Conservation (phyloP, 2,888 invertebrate species). For the Caenorhabditis doughertyi region DNA sequence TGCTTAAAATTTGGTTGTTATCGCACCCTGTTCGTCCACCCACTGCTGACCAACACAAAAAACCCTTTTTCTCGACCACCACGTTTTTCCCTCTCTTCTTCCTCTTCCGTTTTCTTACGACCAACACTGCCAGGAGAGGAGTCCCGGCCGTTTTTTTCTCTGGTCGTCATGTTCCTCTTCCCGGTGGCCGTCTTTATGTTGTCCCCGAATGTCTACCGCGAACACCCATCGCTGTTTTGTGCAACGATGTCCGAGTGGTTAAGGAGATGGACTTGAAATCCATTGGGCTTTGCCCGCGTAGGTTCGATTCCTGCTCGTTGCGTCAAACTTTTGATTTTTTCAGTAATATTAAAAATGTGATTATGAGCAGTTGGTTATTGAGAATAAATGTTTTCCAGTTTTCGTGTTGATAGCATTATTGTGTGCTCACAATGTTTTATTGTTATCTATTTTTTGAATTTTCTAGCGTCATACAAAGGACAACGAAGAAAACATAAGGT, state of each 20-base stretch:
- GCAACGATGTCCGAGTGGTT: slow-evolving; percentile 86
- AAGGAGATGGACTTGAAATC: slow-evolving; percentile 87
- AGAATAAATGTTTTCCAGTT: no score
- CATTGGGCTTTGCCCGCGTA: slow-evolving; percentile 87
- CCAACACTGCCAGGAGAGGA: not conserved
- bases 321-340: slow-evolving; percentile 59
- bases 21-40: not conserved
- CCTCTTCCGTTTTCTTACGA: not conserved
- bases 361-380: not conserved
- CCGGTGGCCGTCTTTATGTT: slow-evolving; percentile 4
- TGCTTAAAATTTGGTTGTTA: not conserved
- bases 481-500: no score
- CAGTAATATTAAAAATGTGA: not conserved
- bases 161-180: slow-evolving; percentile 2
- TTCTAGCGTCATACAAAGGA: no score
- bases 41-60: not conserved
- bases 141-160: not conserved
- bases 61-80: not conserved
- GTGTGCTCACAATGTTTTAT: no score
- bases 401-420: no score
- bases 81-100: not conserved
- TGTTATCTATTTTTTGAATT: no score
- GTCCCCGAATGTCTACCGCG: slow-evolving; percentile 45
- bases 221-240: slow-evolving; percentile 18
- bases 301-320: slow-evolving; percentile 87